phyloP scores from a whole-genome alignment of 2,113 vertebrate genomes.

The Hippocampus guttulatus region DNA sequence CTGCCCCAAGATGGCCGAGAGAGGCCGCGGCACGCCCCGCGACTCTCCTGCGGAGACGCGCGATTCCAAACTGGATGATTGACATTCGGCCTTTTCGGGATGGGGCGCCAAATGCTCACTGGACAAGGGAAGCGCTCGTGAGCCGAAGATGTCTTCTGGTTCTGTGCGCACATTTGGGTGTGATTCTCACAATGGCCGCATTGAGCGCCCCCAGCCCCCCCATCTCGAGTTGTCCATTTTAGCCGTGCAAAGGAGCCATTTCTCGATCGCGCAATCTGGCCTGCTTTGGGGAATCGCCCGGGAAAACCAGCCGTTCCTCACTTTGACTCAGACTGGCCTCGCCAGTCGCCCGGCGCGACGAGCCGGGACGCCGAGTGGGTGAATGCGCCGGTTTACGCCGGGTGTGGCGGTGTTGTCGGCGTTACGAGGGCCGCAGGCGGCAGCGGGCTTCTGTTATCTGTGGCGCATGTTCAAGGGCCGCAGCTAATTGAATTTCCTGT shows the following conservation, averaged over 20 bases:
- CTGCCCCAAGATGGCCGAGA: no score
- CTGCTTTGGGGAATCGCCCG: no score
- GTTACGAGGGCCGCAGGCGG: slow-evolving; percentile 68
- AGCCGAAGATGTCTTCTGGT: no score
- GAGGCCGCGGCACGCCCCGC: no score
- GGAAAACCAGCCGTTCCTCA: no score
- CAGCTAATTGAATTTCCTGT: slow-evolving; percentile 62
- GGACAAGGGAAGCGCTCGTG: no score
- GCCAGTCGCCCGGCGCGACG: slow-evolving; percentile 46
- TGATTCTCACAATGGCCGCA: slow-evolving; percentile 9
- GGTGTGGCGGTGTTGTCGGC: slow-evolving; percentile 59
- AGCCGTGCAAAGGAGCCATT: slow-evolving; percentile 36
- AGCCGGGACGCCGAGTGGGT: slow-evolving; percentile 49
- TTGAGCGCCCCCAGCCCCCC: slow-evolving; percentile 15
- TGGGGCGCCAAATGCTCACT: no score
- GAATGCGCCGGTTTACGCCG: slow-evolving; percentile 62
- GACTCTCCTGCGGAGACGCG: no score
- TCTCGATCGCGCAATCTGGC: slow-evolving; percentile 35
- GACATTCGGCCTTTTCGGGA: no score
- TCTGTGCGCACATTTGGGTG: no score
- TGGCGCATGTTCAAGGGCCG: slow-evolving; percentile 40
- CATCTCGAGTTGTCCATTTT: slow-evolving; percentile 6
- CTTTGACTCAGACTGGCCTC: no score
- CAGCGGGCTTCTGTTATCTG: slow-evolving; percentile 68
- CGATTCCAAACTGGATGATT: no score